Evolutionary conservation across 2,797 vertebrate genomes (phyloP).

Genomic region (Toxotes lorentzi): DNA sequence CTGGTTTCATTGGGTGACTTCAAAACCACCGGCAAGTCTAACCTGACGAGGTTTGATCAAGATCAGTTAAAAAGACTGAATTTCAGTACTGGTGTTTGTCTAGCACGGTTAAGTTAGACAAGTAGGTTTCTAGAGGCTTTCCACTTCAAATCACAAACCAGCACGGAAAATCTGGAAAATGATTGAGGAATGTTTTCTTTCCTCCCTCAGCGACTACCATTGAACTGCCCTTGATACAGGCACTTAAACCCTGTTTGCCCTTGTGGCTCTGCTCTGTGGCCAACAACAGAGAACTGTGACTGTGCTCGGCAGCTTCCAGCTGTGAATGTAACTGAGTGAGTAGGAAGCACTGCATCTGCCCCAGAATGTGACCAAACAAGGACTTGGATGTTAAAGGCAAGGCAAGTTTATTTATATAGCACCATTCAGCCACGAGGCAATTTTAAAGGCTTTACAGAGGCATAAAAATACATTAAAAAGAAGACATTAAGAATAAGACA

Average conservation of each 20-base stretch:
- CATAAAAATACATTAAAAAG: too few relatives aligned
- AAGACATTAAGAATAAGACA: too few relatives aligned
- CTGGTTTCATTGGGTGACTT: constrained; percentile 30
- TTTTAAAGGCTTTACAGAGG: too few relatives aligned
- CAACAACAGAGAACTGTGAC: constrained; percentile 37
- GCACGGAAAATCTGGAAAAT: constrained; percentile 27
- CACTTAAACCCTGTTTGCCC: constrained; percentile 64
- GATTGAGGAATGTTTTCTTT: constrained; percentile 36
- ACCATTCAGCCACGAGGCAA: too few relatives aligned
- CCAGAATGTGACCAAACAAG: constrained; percentile 18
- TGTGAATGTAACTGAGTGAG: constrained; percentile 51
- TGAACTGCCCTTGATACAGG: constrained; percentile 50
- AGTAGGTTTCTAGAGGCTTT: constrained; percentile 21
- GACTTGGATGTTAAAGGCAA: constrained; percentile 17
- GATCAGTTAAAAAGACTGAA: constrained; percentile 1
- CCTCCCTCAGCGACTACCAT: constrained; percentile 31
- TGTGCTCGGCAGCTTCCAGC: constrained; percentile 39
- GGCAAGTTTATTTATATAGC: background rate
- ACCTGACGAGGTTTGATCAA: background rate
- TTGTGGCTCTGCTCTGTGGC: constrained; percentile 34
- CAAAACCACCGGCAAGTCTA: constrained; percentile 28
- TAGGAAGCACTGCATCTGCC: constrained; percentile 21
- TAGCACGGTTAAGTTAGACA: background rate
- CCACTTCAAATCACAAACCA: constrained; percentile 31
- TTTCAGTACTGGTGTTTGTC: background rate